Percentiles rank a stretch among this genome's conserved stretches.
phyloP scores from a whole-genome alignment of 1,140 invertebrate species.

The Ips typographus region DNA sequence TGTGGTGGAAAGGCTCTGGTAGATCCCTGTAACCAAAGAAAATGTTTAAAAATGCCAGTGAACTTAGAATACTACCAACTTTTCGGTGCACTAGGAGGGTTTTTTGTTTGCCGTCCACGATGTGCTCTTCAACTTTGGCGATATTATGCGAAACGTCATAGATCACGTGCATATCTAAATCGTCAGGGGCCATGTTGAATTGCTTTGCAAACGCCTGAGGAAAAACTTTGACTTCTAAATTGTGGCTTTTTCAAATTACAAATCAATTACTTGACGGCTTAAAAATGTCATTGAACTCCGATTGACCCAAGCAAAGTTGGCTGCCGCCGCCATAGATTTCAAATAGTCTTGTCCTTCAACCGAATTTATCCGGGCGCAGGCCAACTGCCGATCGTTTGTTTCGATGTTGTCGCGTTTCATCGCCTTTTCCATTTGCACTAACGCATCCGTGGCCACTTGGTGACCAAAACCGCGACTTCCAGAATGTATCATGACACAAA shows the following conservation, averaged over 20 bases:
- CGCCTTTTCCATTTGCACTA: constrained; percentile 99
- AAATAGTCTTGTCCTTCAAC: constrained; percentile 95
- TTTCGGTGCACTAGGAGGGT: constrained; percentile 96
- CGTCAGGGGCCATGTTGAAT: constrained; percentile 94
- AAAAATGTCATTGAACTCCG: constrained; percentile 99
- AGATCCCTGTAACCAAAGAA: constrained; percentile 70
- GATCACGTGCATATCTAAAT: constrained; percentile 99
- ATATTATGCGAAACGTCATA: constrained; percentile 99
- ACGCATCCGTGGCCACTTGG: constrained; percentile 98
- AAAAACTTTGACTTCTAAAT: background rate
- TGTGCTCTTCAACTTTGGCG: constrained; percentile 97
- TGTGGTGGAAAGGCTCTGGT: constrained; percentile 99
- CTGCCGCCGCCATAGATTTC: constrained; percentile 98
- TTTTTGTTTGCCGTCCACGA: constrained; percentile 93
- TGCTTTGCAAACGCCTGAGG: constrained; percentile 94
- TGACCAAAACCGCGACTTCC: constrained; percentile 98
- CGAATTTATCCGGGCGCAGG: constrained; percentile 95
- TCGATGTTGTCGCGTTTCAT: constrained; percentile 99
- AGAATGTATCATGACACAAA: constrained; percentile 99
- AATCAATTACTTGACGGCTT: constrained; percentile 73
- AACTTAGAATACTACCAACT: constrained; percentile 53
- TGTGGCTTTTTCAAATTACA: background rate
- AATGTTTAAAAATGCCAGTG: background rate
- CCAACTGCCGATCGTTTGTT: constrained; percentile 96
- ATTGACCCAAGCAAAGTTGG: constrained; percentile 99